phyloP scores from a whole-genome alignment of 2,797 vertebrate genomes.

The Remorina albescens region DNA sequence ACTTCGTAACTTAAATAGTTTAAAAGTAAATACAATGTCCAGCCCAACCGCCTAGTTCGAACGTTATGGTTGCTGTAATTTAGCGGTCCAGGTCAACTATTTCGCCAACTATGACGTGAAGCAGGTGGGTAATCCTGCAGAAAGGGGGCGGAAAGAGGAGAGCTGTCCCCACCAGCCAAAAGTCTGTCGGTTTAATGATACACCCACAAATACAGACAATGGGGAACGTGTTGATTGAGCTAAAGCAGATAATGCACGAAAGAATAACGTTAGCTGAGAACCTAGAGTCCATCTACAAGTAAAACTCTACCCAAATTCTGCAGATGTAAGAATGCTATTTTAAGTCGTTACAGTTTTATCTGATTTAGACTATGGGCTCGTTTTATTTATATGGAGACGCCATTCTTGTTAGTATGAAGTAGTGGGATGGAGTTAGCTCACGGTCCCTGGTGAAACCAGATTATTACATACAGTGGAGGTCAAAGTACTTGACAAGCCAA shows the following conservation, averaged over 20 bases:
- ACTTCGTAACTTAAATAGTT: no score
- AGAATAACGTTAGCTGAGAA: background rate
- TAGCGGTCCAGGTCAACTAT: no score
- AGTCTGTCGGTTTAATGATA: background rate
- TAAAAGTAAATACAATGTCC: no score
- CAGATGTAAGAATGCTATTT: background rate
- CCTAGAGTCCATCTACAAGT: background rate
- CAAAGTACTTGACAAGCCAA: background rate
- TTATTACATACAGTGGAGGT: background rate
- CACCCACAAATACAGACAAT: background rate
- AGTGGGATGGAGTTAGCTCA: no score
- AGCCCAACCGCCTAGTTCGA: background rate
- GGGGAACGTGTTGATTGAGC: no score
- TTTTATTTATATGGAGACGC: background rate
- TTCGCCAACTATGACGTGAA: no score
- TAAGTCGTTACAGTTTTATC: background rate
- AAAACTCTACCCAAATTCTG: background rate
- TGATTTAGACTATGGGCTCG: rapidly evolving
- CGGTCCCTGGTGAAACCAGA: background rate
- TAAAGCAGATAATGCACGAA: background rate
- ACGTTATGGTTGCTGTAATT: background rate
- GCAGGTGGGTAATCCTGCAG: no score
- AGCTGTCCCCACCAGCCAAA: background rate
- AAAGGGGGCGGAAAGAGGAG: background rate
- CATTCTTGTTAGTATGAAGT: no score